Percentiles rank a stretch among this genome's conserved stretches.
These are phyloP conservation scores for Cotesia congregata DNA, from an alignment of 2,888 invertebrate species.

Conservation along the genomic window DNA sequence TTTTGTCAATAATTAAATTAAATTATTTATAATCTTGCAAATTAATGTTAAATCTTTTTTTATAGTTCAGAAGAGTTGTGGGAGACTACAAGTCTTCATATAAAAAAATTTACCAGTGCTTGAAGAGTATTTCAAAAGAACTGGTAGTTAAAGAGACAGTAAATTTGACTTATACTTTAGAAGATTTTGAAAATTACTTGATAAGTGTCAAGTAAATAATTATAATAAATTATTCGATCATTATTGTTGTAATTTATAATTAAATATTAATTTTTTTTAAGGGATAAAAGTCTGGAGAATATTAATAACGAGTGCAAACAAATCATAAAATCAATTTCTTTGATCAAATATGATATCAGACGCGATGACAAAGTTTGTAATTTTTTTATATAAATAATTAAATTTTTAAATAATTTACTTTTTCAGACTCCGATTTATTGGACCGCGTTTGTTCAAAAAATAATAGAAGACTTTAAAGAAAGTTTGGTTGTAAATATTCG, in stretches of 20 bases:
- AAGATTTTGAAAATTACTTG: conserved; percentile 30
- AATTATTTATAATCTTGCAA: background rate
- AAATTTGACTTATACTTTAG: conserved; percentile 25
- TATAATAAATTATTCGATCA: background rate
- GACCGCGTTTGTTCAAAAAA: conserved; percentile 80
- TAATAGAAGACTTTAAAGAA: conserved; percentile 82
- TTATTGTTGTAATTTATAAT: background rate
- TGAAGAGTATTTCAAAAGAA: background rate
- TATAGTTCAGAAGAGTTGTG: background rate
- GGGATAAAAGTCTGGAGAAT: conserved; percentile 6
- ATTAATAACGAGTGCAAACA: conserved; percentile 26
- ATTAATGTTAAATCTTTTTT: background rate
- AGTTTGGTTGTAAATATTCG: conserved; percentile 77
- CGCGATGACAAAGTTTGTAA: background rate
- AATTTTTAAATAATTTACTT: background rate
- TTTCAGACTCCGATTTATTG: conserved; percentile 82
- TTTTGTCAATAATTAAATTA: background rate
- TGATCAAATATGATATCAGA: background rate
- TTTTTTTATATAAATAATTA: background rate
- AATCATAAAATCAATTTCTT: conserved; percentile 18
- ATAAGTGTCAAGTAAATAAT: conserved; percentile 31
- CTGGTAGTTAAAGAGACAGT: conserved; percentile 18
- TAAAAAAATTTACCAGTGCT: background rate
- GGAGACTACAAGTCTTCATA: background rate
- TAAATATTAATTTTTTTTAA: conserved; percentile 1